Evolutionary conservation across 2,797 vertebrate genomes (phyloP), one percentile per base, ranked within the genome.

Genomic region (Gymnopithys bicolor): DNA sequence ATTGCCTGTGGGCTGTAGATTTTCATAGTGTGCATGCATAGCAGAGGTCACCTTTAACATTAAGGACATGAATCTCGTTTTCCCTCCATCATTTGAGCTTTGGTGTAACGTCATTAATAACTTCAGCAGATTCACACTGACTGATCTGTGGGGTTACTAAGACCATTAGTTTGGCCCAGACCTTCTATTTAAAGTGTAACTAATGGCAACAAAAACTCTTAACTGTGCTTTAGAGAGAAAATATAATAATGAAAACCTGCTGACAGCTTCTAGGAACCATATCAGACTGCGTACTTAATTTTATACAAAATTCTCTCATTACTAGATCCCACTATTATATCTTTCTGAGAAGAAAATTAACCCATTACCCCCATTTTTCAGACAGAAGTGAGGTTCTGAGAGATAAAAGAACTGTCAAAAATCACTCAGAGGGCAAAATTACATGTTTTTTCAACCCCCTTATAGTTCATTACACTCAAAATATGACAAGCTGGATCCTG

Each of bases 21-120:
- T 95, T 95, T 95, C 81, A 32, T 45, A 60, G 73, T 74, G 82
- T 66, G 75, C 43, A 62, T 82, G 75, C 70, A 83, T 59, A 67
- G 75, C 71, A 87, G 79, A 94, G 89, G 96, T 95, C 95, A 94
- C 91, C 91, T 94, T 94, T 94, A 87, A 75, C 58, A 95, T 90
- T 84, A 93, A 91, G 77, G 48, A 60, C 85, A 68, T 66, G 68
- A 95, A 90, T 84, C 82, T 95, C 25, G 2, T 94, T 88, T 89
- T 93, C 67, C 30, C 68, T 95, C 70, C 79, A 73, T 87, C 89
- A 76, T 74, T 64, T 91, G 90, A 83, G 87, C 66, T 91, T 79
- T 88, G 67, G 79, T 88, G 55, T 93, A 90, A 88, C 1, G 0
- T 73, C 91, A 86, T 96, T 94, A 89, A 95, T 92, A 92, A 90